phyloP scores from a whole-genome alignment of 2,113 vertebrate genomes.

The Grallaria varia region DNA sequence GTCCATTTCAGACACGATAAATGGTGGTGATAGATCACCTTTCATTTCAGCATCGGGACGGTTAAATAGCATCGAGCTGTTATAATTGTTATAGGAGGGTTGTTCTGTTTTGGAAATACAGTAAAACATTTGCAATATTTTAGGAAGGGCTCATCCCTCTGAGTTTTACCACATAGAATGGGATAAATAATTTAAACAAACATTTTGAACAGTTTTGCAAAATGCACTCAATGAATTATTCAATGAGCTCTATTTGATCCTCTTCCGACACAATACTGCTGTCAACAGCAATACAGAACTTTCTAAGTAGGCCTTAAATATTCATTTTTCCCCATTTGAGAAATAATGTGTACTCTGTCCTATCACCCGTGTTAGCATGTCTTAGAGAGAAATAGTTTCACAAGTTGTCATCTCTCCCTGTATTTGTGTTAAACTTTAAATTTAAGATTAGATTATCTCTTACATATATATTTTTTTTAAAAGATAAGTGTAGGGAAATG shows the following conservation, averaged over 20 bases:
- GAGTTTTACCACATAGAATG: neutral
- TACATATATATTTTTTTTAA: conserved; percentile 33
- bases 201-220: conserved; percentile 60
- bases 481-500: conserved; percentile 50
- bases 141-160: neutral
- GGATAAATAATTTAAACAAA: conserved; percentile 69
- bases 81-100: neutral
- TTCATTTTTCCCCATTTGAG: conserved; percentile 42
- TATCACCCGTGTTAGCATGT: conserved; percentile 44
- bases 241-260: conserved; percentile 44
- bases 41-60: neutral
- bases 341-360: conserved; percentile 43
- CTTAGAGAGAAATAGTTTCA: conserved; percentile 55
- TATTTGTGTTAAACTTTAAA: conserved; percentile 60
- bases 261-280: conserved; percentile 62
- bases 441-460: conserved; percentile 68
- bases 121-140: conserved; percentile 7
- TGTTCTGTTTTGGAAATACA: neutral
- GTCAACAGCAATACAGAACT: conserved; percentile 47
- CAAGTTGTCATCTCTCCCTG: conserved; percentile 56
- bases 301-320: conserved; percentile 56
- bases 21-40: neutral
- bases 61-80: neutral
- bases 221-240: conserved; percentile 61
- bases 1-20: neutral